Evolutionary conservation across 2,113 vertebrate genomes (phyloP), one percentile per base, ranked within the genome.

Genomic region (Vulpes ferrilata): DNA sequence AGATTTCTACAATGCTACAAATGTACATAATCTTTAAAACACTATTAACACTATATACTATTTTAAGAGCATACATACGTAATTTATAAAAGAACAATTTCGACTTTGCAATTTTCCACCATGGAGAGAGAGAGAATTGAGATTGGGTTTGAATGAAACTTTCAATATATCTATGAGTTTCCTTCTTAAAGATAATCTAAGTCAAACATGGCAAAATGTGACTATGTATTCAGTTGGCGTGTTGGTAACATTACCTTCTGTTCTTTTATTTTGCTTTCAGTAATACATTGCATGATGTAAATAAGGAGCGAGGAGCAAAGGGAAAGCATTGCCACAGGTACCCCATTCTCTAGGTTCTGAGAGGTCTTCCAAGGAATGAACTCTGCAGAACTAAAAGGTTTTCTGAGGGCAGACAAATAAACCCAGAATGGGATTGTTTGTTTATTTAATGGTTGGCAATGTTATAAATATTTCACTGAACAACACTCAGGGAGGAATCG

Each of bases 381-480:
- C 83, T 97, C 69, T 57, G 43, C 23, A 80, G 57, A 95, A 30
- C 23, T n/a, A 11, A 90, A 94, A 93, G 88, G 53, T 94, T 89
- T 95, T 20, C 59, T 48, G 57, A 94, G 91, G 88, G 76, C 96
- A 90, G 86, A 81, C 59, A 87, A 93, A 71, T 64, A 64, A 97
- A 64, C 73, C 62, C 53, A 74, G 65, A 65, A 64, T 67, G 76
- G 92, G 76, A 81, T 90, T 48, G 43, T 85, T 93, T 95, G 82
- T 90, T 97, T 97, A 79, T 85, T 88, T 97, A 96, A 97, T 60
- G 43, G 43, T 55, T 64, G 71, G 91, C 80, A 83, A n/a, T 53
- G 85, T 95, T 95, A 97, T 97, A 93, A 94, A 97, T 98, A 96
- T 95, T 97, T 97, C 85, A 98, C 55, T 80, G 93, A 71, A 30